These are phyloP conservation scores for Doris montereyensis DNA, from an alignment of 2,888 invertebrate genomes.

Conservation along the genomic window DNA sequence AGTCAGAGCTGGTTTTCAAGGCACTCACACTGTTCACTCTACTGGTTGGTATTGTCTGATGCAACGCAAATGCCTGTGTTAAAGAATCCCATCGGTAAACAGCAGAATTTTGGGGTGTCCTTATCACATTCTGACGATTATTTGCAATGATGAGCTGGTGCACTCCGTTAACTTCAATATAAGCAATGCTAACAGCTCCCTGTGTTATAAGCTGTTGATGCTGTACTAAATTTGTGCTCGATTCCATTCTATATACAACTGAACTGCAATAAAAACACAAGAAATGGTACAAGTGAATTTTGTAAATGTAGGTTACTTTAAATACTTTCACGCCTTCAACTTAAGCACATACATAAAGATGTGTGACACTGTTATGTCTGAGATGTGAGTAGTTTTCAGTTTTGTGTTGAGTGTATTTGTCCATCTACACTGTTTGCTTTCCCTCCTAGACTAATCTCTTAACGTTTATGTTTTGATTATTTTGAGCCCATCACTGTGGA, in stretches of 20 bases:
- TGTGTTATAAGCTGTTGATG: conserved; percentile 64
- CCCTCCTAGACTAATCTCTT: no score
- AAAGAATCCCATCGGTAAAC: conserved; percentile 63
- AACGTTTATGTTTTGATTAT: no score
- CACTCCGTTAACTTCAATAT: conserved; percentile 51
- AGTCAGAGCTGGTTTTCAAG: conserved; percentile 51
- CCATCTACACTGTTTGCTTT: no score
- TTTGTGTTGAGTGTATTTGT: no score
- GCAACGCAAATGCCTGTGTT: conserved; percentile 54
- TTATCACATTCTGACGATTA: conserved; percentile 59
- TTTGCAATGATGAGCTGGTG: conserved; percentile 63
- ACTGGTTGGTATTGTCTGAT: conserved; percentile 59
- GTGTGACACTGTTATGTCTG: no score
- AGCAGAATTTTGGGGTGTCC: conserved; percentile 56
- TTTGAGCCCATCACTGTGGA: no score
- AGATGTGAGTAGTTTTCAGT: no score
- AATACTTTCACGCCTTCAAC: no score
- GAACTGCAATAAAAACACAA: no score
- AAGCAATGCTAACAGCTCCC: conserved; percentile 60
- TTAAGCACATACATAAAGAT: no score
- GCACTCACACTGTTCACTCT: conserved; percentile 53
- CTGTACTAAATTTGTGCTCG: conserved; percentile 56
- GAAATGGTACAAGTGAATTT: no score
- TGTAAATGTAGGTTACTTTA: no score
- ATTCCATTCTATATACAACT: conserved; percentile 61